Percentiles rank a stretch among this genome's conserved stretches.
Conservation (phyloP, 1,140 invertebrate species). For the Megalopta genalis region DNA sequence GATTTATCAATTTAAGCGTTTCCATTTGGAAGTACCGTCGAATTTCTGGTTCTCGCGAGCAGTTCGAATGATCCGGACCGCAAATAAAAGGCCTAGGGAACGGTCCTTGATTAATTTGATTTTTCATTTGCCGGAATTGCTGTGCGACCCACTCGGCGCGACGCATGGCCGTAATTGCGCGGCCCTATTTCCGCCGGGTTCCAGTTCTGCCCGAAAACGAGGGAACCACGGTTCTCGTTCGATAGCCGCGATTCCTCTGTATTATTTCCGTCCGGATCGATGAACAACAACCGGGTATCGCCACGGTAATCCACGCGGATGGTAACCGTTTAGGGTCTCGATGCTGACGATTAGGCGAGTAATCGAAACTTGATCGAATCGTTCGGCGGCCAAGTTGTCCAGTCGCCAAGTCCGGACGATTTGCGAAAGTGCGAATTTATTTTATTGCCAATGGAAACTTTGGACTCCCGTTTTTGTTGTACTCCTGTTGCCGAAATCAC, state of each 20-base stretch:
- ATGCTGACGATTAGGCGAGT: not conserved
- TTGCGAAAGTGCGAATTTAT: not conserved
- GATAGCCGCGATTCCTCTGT: not conserved
- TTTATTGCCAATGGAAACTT: conserved; percentile 26
- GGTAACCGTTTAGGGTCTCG: not conserved
- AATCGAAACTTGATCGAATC: conserved; percentile 2
- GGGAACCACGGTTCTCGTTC: not conserved
- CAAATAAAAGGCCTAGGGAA: no score
- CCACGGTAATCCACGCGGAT: not conserved
- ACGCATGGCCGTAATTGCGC: no score
- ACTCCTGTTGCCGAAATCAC: no score
- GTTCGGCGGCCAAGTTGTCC: not conserved
- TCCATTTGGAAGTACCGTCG: no score
- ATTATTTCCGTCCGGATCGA: conserved; percentile 22
- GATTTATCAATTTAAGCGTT: no score
- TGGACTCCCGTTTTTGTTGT: no score
- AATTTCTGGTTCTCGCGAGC: no score
- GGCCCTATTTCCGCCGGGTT: not conserved
- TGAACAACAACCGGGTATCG: not conserved
- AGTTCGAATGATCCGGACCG: no score
- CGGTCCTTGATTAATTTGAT: no score
- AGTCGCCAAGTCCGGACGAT: not conserved
- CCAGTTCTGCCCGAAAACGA: not conserved
- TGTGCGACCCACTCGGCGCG: no score
- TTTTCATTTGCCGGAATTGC: no score